phyloP scores from a whole-genome alignment of 1,140 invertebrate genomes.

The Zaprionus nigranus region DNA sequence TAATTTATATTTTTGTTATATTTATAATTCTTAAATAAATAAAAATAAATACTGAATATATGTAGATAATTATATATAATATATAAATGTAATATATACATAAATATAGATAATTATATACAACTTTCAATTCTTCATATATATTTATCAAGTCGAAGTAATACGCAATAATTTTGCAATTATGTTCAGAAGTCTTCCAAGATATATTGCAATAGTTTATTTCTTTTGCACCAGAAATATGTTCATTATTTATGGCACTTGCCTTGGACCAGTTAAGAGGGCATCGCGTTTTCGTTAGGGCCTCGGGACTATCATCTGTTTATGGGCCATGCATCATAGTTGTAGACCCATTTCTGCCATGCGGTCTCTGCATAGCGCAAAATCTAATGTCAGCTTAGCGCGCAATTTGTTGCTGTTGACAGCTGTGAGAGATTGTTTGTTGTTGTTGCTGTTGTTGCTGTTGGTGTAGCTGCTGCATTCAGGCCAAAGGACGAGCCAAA shows the following conservation, averaged over 20 bases:
- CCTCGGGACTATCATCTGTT: constrained; percentile 9
- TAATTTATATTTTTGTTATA: background rate
- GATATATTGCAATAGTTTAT: constrained; percentile 1
- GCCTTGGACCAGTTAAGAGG: background rate
- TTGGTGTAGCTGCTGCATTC: constrained; percentile 30
- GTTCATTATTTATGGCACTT: constrained; percentile 1
- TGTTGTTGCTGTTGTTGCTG: constrained; percentile 42
- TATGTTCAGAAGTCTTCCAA: background rate
- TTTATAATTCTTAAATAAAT: background rate
- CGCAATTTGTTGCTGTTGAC: constrained; percentile 78
- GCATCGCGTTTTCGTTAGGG: constrained; percentile 28
- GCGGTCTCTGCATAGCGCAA: constrained; percentile 58
- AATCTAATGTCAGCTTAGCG: constrained; percentile 79
- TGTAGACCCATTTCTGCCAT: constrained; percentile 52
- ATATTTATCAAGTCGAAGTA: background rate
- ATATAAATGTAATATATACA: too few species aligned
- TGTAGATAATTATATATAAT: too few species aligned
- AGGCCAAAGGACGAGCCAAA: constrained; percentile 28
- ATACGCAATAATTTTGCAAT: too few species aligned
- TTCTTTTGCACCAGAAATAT: background rate
- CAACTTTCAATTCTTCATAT: background rate
- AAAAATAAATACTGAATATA: too few species aligned
- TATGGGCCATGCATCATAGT: constrained; percentile 45
- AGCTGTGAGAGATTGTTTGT: constrained; percentile 70
- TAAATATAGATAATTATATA: background rate